Evolutionary conservation across 2,888 invertebrate species (phyloP), one percentile per base, ranked within the genome.

Genomic region (Galerucella calmariensis): DNA sequence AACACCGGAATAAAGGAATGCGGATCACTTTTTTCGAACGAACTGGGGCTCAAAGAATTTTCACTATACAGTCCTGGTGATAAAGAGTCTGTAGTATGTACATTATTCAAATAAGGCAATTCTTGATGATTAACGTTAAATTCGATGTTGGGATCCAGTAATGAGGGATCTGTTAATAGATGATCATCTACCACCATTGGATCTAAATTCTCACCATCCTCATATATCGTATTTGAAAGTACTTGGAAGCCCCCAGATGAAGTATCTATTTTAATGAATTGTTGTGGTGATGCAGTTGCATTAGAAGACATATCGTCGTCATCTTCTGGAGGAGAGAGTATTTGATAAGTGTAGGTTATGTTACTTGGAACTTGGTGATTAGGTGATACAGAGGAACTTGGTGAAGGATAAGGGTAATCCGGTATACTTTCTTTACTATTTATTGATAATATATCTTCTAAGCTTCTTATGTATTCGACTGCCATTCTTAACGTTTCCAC

Each of bases 401-500:
- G 67, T 67, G 73, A 61, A 58, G 53, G 62, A 24, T 69, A 66
- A 65, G 67, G 46, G 53, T 73, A 85, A 27, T 77, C 74, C 59
- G 35, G 85, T 35, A 90, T 90, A 1, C 86, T 78, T 70, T 75
- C 69, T 0, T 69, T 63, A 27, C 91, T 91, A 2, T 93, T 92
- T 69, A 93, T 91, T 44, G 93, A 92, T 9, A 96, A 86, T 58
- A 96, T 86, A 81, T 91, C 91, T 85, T 96, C 95, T 69, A 97
- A 88, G 77, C 94, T 94, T 78, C 94, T 88, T 78, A 97, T 97
- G 83, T 97, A 97, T 84, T 96, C 96, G 0, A 97, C 95, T 9
- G 96, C 97, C 93, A 96, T 95, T 66, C 95, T 90, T 59, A 97
- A 87, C 0, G 97, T 97, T 88, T 97, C 97, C 2, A 96, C 95